Conservation (phyloP, 2,113 vertebrate genomes). For the Galemys pyrenaicus region DNA sequence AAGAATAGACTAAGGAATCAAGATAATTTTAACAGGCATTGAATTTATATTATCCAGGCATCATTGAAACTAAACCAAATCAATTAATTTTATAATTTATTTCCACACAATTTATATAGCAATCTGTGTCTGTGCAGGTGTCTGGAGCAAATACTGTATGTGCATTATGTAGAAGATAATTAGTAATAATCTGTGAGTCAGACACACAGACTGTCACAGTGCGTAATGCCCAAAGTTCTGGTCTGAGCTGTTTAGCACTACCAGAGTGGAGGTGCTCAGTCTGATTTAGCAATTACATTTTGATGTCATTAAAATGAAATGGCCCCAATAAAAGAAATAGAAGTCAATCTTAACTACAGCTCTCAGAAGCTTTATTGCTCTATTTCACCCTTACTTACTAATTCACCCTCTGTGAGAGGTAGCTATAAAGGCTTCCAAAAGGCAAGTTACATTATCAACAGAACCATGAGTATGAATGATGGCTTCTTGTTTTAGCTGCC, state of each 20-base stretch:
- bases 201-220: neutral
- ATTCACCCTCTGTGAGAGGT: neutral
- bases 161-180: neutral
- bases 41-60: neutral
- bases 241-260: conserved; percentile 25
- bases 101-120: neutral
- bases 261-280: neutral
- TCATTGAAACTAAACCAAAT: conserved; percentile 29
- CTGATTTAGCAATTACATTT: conserved; percentile 51
- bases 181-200: neutral
- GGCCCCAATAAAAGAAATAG: conserved; percentile 50
- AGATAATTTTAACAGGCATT: neutral
- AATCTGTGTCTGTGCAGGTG: neutral
- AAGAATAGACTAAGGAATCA: neutral
- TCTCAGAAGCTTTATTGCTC: conserved; percentile 34
- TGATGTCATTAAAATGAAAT: conserved; percentile 63
- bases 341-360: conserved; percentile 52
- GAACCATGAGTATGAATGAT: neutral
- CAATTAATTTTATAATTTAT: conserved; percentile 49
- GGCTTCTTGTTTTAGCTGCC: neutral
- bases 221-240: conserved; percentile 1
- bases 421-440: conserved; percentile 28
- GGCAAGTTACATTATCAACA: neutral
- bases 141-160: neutral
- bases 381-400: conserved; percentile 41